Evolutionary conservation across 64 coral and sea anemone species (phyloP), one percentile per base, ranked within the genome.

Genomic region (Porites lutea): DNA sequence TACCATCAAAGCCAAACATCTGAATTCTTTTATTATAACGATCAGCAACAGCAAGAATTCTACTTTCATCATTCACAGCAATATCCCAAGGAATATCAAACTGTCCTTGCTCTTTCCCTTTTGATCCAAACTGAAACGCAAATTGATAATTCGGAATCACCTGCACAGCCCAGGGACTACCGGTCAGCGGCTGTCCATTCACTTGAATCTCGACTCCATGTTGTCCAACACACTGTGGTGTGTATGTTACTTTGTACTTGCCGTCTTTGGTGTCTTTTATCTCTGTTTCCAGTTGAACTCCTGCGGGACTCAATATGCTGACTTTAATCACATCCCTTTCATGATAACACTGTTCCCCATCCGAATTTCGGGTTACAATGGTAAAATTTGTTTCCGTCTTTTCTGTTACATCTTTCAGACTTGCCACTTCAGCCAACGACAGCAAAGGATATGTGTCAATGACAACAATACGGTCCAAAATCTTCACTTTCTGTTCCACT

Each of bases 1-100:
- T 60, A 60, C 85, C 85, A 54, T 88, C 53, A 27, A 23, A 55
- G 45, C 37, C 46, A 52, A 88, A 88, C 43, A 88, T 37, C 64
- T 88, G 67, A 9, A 88, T 16, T 55, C 86, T 14, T 12, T 69
- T 16, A 15, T 73, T 74, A 15, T 74, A 27, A 18, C 21, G 23
- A 27, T 88, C 86, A n/a, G 67, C 52, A 22, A 73, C 53, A 13
- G 70, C 86, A 37, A 88, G 74, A 21, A 12, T 57, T 57, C 54
- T 12, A 4, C 7, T 57, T 57, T 57, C 12, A 9, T 12, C 54
- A 59, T 27, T 73, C 86, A 79, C 5, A 51, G 76, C 47, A 13
- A 88, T 72, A 59, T 69, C 55, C 8, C 45, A 57, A 19, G 71
- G 51, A 9, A 3, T 57, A 3, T 74, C 43, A 18, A 86, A 69